Percentiles rank a stretch among this genome's conserved stretches.
Evolutionary conservation across 2,888 invertebrate genomes (phyloP).

Genomic region (Troides aeacus): DNA sequence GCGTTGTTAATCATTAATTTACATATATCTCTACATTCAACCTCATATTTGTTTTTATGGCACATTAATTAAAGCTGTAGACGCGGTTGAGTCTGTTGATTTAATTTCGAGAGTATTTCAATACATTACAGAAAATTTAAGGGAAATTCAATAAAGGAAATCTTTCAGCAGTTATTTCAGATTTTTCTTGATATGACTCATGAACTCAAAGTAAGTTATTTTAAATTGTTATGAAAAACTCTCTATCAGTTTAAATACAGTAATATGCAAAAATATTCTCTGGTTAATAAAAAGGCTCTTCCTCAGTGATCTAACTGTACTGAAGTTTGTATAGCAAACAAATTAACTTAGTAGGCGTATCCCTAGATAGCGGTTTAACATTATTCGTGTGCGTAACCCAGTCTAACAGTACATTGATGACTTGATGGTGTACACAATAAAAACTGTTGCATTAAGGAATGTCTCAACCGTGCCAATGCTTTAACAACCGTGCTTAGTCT

Average conservation of each 20-base stretch:
- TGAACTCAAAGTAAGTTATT: neutral
- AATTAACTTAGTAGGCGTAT: conserved; percentile 33
- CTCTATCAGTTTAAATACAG: neutral
- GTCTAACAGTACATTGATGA: conserved; percentile 47
- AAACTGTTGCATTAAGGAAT: conserved; percentile 36
- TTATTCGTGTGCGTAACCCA: conserved; percentile 40
- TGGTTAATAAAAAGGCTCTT: neutral
- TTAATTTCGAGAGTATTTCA: too few species aligned
- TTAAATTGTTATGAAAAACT: too few species aligned
- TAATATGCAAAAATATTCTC: neutral
- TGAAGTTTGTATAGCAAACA: conserved; percentile 24
- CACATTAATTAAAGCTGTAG: too few species aligned
- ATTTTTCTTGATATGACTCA: too few species aligned
- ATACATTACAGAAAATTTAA: too few species aligned
- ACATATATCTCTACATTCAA: too few species aligned
- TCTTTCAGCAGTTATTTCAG: too few species aligned
- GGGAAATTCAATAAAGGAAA: too few species aligned
- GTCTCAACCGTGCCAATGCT: conserved; percentile 6
- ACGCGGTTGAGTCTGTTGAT: too few species aligned
- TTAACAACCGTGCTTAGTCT: conserved; percentile 1
- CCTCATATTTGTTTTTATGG: too few species aligned
- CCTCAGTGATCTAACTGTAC: conserved; percentile 26
- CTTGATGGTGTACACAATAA: conserved; percentile 50
- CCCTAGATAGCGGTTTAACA: conserved; percentile 21
- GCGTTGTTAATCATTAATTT: too few species aligned